Evolutionary conservation across 2,888 invertebrate genomes (phyloP), one percentile per base, ranked within the genome.

Genomic region (Lymantria monacha): DNA sequence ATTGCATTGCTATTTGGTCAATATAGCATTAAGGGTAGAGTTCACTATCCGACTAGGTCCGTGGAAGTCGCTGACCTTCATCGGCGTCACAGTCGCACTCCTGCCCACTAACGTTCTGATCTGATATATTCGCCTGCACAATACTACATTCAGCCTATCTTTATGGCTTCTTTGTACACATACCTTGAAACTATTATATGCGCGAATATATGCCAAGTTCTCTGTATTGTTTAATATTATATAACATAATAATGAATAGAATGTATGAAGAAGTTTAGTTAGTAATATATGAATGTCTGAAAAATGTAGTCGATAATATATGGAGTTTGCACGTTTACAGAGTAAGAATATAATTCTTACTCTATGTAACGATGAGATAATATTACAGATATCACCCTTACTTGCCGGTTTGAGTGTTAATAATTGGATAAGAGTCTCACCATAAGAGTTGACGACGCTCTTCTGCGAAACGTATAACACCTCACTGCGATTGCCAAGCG

Each of bases 41-140:
- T 22, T 10, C 67, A 77, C 76, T 78, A 82, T 77, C 77, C 80
- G 79, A 72, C 57, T 61, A 61, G 59, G 70, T 66, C 68, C 66
- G 58, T 68, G 63, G 69, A 72, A 83, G 89, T 90, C 89, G 88
- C 81, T 85, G 89, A 90, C 89, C 89, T 89, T 88, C 85, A 63
- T 55, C 69, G 65, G 63, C 71, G 48, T 45, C 51, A 47, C 63
- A 33, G 33, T 22, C 22, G 33, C 60, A 61, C 66, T 62, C 60
- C 65, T 57, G 65, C 59, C 61, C 76, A 71, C 77, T 74, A 73
- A 10, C 33, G 57, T 53, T 46, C 55, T 59, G 57, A 57, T 58
- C 63, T 61, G 68, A 66, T 70, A 66, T 65, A 63, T 68, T 66
- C 56, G 60, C 51, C 55, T 57, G 54, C 30, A 38, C 38, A 38